Conservation (phyloP, 2,888 invertebrate genomes). For the Uloborus plumipes region DNA sequence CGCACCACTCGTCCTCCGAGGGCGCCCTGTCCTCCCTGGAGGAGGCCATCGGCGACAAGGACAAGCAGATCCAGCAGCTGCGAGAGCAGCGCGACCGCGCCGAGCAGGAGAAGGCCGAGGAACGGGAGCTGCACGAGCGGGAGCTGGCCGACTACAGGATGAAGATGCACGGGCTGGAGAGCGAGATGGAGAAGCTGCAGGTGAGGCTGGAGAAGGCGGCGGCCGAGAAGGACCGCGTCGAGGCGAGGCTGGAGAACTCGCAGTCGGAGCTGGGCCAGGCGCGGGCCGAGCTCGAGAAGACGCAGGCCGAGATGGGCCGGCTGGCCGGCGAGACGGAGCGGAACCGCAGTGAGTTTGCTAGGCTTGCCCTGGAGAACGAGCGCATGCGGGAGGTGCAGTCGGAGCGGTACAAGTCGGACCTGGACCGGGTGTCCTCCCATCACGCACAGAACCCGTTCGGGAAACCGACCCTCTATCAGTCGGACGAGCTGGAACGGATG, state of each 20-base stretch:
- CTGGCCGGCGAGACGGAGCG: conserved; percentile 92
- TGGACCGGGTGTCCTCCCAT: conserved; percentile 7
- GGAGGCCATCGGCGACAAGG: conserved; percentile 97
- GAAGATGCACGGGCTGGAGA: conserved; percentile 90
- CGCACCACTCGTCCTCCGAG: conserved; percentile 93
- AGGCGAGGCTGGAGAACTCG: conserved; percentile 90
- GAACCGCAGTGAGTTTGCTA: conserved; percentile 80
- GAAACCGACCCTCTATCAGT: conserved; percentile 43
- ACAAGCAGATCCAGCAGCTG: conserved; percentile 94
- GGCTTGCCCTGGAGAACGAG: conserved; percentile 82
- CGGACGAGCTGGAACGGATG: conserved; percentile 79
- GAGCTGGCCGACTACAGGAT: conserved; percentile 95
- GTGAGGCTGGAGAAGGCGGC: conserved; percentile 87
- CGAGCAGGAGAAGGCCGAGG: conserved; percentile 95
- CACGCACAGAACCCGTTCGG: conserved; percentile 21
- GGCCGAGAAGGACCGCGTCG: conserved; percentile 90
- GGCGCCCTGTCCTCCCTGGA: conserved; percentile 92
- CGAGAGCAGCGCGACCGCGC: conserved; percentile 94
- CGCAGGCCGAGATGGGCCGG: conserved; percentile 88
- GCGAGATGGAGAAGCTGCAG: conserved; percentile 76
- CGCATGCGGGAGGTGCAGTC: conserved; percentile 77
- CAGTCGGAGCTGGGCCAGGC: conserved; percentile 94
- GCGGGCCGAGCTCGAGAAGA: conserved; percentile 92
- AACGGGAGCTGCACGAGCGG: conserved; percentile 91
- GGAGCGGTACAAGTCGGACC: conserved; percentile 73